A percentile compares a stretch with the other conserved stretches of the same genome.
phyloP scores from a whole-genome alignment of 2,113 vertebrate genomes.

The Cololabis saira region DNA sequence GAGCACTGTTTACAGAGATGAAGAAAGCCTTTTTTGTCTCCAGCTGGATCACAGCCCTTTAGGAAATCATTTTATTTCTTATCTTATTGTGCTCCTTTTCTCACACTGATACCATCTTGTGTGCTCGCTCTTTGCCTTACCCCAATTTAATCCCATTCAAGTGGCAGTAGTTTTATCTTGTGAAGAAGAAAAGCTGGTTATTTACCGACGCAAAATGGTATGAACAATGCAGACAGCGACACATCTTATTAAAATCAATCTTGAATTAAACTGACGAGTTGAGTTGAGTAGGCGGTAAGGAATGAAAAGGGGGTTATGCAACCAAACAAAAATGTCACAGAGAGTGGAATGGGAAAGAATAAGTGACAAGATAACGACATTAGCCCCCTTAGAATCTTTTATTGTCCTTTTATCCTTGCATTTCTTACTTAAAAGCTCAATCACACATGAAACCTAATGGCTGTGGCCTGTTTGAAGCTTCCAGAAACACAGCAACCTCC shows the following conservation, averaged over 20 bases:
- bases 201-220: constrained; percentile 13
- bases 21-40: constrained; percentile 35
- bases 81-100: constrained; percentile 45
- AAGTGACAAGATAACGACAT: no score
- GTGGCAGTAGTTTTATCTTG: not conserved
- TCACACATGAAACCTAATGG: no score
- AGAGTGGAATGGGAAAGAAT: not conserved
- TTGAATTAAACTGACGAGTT: not conserved
- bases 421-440: no score
- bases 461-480: no score
- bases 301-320: not conserved
- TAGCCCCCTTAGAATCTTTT: no score
- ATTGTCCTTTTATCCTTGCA: no score
- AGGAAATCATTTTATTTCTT: constrained; percentile 49
- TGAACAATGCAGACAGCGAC: not conserved
- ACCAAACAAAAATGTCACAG: not conserved
- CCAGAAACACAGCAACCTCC: no score
- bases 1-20: constrained; percentile 8
- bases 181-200: constrained; percentile 4
- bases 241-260: not conserved
- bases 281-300: not conserved
- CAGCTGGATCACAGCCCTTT: constrained; percentile 35
- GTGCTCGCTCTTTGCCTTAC: not conserved
- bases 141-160: constrained; percentile 28
- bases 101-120: constrained; percentile 37